These are phyloP conservation scores for Corynorhinus townsendii DNA, from an alignment of 2,113 vertebrate species.

Conservation along the genomic window DNA sequence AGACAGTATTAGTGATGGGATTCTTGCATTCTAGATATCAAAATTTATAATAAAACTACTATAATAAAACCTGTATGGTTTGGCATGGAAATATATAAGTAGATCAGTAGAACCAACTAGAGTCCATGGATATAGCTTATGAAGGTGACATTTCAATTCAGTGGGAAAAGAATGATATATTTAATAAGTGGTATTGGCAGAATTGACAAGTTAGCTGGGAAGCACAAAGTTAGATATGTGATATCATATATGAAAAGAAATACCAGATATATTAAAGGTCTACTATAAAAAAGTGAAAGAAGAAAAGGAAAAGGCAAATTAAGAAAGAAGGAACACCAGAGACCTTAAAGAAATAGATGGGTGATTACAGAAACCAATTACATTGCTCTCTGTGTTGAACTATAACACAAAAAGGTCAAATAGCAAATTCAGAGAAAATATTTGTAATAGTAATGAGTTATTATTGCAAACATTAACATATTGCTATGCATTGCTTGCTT, in stretches of 20 bases:
- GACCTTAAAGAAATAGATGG: neutral
- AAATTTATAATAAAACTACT: neutral
- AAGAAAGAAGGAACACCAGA: neutral
- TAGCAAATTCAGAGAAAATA: neutral
- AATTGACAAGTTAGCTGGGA: neutral
- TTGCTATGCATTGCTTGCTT: neutral
- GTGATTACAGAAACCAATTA: neutral
- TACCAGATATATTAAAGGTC: neutral
- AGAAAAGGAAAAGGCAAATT: neutral
- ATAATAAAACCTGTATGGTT: neutral
- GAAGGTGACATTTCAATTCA: neutral
- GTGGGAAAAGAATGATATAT: neutral
- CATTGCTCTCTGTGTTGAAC: neutral
- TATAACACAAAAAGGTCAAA: neutral
- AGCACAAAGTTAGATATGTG: neutral
- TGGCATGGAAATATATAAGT: neutral
- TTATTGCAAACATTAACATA: neutral
- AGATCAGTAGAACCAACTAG: neutral
- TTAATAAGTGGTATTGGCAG: neutral
- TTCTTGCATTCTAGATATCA: neutral
- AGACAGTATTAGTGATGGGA: neutral
- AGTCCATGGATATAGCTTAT: neutral
- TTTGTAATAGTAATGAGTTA: neutral
- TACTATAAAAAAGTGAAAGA: neutral
- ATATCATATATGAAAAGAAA: neutral